Conservation (phyloP, 2,888 invertebrate genomes). For the Drosophila macrospina region DNA sequence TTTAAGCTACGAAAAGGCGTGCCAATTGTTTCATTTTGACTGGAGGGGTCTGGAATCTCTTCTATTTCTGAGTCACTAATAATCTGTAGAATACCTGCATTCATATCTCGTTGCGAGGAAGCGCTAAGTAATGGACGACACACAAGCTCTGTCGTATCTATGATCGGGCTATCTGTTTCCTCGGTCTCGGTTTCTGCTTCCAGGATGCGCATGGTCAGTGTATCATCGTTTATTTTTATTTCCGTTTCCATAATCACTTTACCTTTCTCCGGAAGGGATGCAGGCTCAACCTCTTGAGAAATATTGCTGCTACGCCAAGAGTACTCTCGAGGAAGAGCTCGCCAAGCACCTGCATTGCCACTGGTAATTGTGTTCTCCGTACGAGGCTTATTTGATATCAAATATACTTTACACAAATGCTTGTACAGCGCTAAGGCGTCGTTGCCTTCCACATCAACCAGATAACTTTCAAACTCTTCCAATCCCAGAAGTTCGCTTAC, state of each 20-base stretch:
- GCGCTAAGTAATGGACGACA: conserved; percentile 83
- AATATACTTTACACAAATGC: conserved; percentile 88
- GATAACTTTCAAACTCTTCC: conserved; percentile 88
- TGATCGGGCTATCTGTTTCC: conserved; percentile 80
- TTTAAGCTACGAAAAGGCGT: conserved; percentile 87
- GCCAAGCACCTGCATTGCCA: conserved; percentile 66
- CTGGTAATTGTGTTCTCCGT: conserved; percentile 16
- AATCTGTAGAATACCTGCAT: conserved; percentile 87
- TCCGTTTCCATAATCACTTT: conserved; percentile 93
- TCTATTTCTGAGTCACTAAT: conserved; percentile 88
- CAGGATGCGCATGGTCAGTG: conserved; percentile 93
- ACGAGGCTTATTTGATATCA: conserved; percentile 65
- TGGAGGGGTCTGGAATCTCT: conserved; percentile 31
- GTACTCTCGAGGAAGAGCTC: conserved; percentile 77
- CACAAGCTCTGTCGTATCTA: conserved; percentile 62
- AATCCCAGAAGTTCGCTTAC: conserved; percentile 89
- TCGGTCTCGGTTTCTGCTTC: conserved; percentile 86
- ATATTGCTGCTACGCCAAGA: conserved; percentile 62
- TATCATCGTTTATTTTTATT: conserved; percentile 92
- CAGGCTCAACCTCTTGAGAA: conserved; percentile 52
- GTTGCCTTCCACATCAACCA: conserved; percentile 81
- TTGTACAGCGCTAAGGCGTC: conserved; percentile 87
- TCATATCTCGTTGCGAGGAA: conserved; percentile 52
- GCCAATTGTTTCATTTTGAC: conserved; percentile 48
- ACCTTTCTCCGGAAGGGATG: conserved; percentile 84